Evolutionary conservation across 2,797 vertebrate genomes (phyloP).

Genomic region (Distichodus sexfasciatus): DNA sequence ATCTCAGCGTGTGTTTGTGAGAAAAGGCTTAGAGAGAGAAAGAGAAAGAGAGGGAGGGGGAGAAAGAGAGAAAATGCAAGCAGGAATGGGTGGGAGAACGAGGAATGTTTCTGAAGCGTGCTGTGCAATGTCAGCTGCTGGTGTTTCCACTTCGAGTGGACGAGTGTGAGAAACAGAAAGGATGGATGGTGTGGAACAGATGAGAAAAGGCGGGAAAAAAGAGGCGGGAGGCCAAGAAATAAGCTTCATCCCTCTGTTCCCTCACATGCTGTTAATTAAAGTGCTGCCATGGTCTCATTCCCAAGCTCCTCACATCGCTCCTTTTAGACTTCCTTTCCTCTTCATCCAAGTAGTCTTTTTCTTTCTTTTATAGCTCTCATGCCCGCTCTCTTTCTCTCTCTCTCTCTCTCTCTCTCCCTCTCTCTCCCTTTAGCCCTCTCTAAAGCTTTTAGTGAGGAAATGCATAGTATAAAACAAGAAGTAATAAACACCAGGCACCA

Average conservation of each 20-base stretch:
- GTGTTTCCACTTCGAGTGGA: slow-evolving; percentile 52
- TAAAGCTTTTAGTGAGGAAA: too few species aligned
- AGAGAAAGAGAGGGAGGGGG: not conserved
- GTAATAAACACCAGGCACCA: too few species aligned
- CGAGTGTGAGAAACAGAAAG: slow-evolving; percentile 52
- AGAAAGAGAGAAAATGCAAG: not conserved
- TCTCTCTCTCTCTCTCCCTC: too few species aligned
- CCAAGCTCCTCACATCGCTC: not conserved
- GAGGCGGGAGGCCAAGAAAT: not conserved
- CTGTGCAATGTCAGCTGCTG: slow-evolving; percentile 64
- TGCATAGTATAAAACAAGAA: too few species aligned
- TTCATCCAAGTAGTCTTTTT: not conserved
- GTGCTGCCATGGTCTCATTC: slow-evolving; percentile 33
- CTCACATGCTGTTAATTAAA: slow-evolving; percentile 50
- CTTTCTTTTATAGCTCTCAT: too few species aligned
- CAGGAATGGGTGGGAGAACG: not conserved
- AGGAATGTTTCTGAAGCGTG: slow-evolving; percentile 39
- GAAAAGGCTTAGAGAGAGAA: not conserved
- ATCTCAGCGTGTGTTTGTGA: too few species aligned
- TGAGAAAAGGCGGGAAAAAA: not conserved
- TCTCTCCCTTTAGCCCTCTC: too few species aligned
- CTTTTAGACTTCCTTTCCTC: not conserved
- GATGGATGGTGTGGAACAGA: slow-evolving; percentile 22
- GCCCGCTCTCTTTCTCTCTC: too few species aligned
- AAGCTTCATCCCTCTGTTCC: slow-evolving; percentile 10